Conservation (phyloP, 1,140 invertebrate genomes). For the Melipona quadrifasciata region DNA sequence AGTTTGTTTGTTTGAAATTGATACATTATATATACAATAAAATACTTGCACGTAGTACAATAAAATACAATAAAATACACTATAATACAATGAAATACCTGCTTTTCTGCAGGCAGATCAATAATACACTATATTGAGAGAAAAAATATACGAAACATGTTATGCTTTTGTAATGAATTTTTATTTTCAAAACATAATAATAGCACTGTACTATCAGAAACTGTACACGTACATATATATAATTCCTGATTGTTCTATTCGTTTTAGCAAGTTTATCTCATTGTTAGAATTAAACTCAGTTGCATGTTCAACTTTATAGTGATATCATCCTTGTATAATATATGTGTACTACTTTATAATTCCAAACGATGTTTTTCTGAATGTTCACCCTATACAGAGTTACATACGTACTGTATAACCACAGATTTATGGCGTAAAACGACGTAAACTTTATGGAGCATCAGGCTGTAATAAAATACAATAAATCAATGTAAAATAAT, state of each 20-base stretch:
- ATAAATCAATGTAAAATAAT: neutral
- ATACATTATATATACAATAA: too few species aligned
- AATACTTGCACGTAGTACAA: too few species aligned
- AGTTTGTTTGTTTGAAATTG: too few species aligned
- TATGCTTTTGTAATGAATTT: neutral
- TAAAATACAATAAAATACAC: too few species aligned
- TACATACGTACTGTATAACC: neutral
- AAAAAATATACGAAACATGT: neutral
- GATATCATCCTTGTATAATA: neutral
- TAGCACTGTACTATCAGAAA: too few species aligned
- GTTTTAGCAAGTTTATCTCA: neutral
- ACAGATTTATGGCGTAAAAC: neutral
- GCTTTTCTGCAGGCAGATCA: too few species aligned
- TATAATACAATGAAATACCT: too few species aligned
- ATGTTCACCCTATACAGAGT: neutral
- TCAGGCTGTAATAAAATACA: neutral
- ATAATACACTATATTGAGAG: too few species aligned
- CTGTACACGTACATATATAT: too few species aligned
- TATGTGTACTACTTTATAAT: neutral
- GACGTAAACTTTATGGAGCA: neutral
- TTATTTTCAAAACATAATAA: too few species aligned
- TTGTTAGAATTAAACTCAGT: neutral
- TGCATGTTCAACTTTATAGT: neutral
- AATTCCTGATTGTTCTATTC: neutral
- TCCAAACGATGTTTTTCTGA: neutral